Evolutionary conservation across 1,140 invertebrate genomes (phyloP).

Genomic region (Conus betulinus): DNA sequence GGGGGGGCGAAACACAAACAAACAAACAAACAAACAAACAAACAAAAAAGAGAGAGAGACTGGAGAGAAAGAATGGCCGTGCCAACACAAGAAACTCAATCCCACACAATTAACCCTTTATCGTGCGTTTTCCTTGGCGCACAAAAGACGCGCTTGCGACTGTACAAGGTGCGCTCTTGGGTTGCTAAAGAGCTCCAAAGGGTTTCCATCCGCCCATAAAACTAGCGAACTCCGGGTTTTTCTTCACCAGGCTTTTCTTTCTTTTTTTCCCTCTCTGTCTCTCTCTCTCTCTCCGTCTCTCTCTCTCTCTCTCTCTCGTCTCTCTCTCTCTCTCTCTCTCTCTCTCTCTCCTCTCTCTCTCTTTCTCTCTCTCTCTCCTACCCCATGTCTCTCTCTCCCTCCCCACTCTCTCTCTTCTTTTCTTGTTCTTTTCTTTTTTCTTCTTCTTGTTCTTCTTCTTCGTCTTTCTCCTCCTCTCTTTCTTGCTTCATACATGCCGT

Average conservation of each 20-base stretch:
- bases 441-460: neutral
- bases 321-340: neutral
- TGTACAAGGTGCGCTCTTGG: conserved; percentile 10
- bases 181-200: conserved; percentile 1
- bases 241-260: neutral
- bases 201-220: conserved; percentile 18
- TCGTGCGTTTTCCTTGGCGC: neutral
- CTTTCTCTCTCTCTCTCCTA: neutral
- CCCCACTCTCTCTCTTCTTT: neutral
- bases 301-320: neutral
- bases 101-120: conserved; percentile 13
- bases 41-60: neutral
- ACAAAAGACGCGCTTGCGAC: conserved; percentile 22
- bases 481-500: neutral
- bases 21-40: neutral
- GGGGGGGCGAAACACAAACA: neutral
- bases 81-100: conserved; percentile 3
- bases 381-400: neutral
- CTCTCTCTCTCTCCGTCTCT: neutral
- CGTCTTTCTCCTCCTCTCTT: neutral
- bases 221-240: neutral
- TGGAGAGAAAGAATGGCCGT: neutral
- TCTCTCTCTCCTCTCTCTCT: neutral
- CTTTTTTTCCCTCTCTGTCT: neutral
- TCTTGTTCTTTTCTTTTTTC: neutral